Base-by-base conservation (phyloP, 2,797 vertebrate genomes). In the Staurois parvus region DNA sequence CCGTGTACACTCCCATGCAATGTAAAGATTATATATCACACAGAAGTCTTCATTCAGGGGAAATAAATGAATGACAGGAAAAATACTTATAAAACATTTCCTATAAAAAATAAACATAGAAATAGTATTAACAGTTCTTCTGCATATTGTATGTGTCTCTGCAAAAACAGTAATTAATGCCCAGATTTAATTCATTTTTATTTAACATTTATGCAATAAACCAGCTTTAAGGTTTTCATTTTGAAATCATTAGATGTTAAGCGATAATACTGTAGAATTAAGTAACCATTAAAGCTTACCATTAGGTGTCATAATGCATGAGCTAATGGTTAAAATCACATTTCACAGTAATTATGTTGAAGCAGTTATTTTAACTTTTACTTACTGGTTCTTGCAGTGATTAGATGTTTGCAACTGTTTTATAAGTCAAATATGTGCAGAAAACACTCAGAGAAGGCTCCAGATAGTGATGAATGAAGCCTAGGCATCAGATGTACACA, bases 351-450 rank as follows among this genome's bases (percentile, higher is more conserved):
- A 70, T 70, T 70, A 70, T 12, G 32, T 70, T 24, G 30, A 21
- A 70, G 68, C 68, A 34, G 68, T 70, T 70, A 70, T 70, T 70
- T 37, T 70, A 70, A 70, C 66, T 68, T 59, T 59, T 66, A 29
- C 26, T 29, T n/a, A 64, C 26, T 64, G n/a, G 59, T n/a, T 66
- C 30, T n/a, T 37, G 30, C 32, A 40, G 68, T 70, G 21, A 70
- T 70, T 70, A 19, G 30, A 70, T 34, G 30, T 29, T 66, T 59
- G 26, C n/a, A 13, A 66, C 28, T 66, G 64, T 66, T 66, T 66
- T 15, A 66, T 26, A 21, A 59, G 52, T 59, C 52, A 59, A 59
- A n/a, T 24, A 59, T 6, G 0, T 21, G 52, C 19, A 24, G 21
- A 24, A 59, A 59, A 59, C 52, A 24, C 21, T 24, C 52, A 59